Evolutionary conservation across 2,113 vertebrate genomes (phyloP), one percentile per base, ranked within the genome.

Genomic region (Sinocyclocheilus maitianheensis): DNA sequence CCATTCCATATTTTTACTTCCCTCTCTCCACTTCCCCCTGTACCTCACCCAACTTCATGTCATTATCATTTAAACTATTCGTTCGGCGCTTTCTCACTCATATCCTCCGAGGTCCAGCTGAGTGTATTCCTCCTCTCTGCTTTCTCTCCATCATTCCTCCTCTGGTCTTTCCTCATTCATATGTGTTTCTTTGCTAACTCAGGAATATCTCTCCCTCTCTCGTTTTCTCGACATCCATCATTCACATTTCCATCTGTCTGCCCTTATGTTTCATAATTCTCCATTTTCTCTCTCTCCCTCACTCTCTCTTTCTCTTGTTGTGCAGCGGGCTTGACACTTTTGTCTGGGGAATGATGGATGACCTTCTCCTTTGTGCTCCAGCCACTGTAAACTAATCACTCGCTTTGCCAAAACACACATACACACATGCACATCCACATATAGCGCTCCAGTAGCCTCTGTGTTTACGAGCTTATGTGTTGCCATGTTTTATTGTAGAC

Each of bases 381-480:
- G 84, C 84, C 83, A 90, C 89, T 90, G 85, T 90, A 90, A 87
- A 83, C 89, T 71, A 90, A 88, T 90, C 87, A 77, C 85, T 79
- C 55, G 51, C 16, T 46, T 34, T 75, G 48, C 84, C 82, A 77
- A 85, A 53, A 24, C 72, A 81, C 81, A 86, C 65, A 67, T 24
- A 51, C 69, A 51, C 51, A 46, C 51, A 79, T 3, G 26, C 77
- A 81, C 22, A 22, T 72, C 22, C 58, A 71, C 58, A 83, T 34
- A 71, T 81, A 65, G 26, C 12, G 1, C 18, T 81, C 62, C 79
- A 48, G 40, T 13, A 60, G 55, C 24, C 37, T 40, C 51, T 53
- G 51, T 51, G 48, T 53, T 77, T 7, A 82, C 69, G 30, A 51
- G 43, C 46, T 34, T 34, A 13, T 69, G 62, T 69, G 24, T 69